phyloP scores from a whole-genome alignment of 2,888 invertebrate genomes.

The Epirrita christyi region DNA sequence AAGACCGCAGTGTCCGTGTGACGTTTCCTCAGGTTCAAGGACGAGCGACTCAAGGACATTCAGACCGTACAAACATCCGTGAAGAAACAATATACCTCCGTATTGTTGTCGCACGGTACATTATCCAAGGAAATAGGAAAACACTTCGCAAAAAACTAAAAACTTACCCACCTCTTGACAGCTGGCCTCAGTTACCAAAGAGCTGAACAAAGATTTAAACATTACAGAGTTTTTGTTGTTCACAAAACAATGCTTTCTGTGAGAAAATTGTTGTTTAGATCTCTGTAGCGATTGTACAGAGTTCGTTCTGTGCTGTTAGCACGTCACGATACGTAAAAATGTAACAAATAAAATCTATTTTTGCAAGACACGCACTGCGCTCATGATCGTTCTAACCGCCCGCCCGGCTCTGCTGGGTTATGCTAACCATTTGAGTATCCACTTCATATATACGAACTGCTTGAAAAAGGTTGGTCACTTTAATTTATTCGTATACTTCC shows the following conservation, averaged over 20 bases:
- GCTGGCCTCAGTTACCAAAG: conserved; percentile 86
- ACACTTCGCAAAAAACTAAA: conserved; percentile 47
- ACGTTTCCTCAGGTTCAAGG: conserved; percentile 69
- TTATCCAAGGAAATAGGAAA: conserved; percentile 1
- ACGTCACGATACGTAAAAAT: conserved; percentile 75
- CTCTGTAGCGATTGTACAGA: conserved; percentile 55
- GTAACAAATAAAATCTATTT: conserved; percentile 80
- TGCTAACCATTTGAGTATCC: conserved; percentile 42
- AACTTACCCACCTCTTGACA: conserved; percentile 92
- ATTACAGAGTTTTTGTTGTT: conserved; percentile 80
- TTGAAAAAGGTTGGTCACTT: conserved; percentile 14
- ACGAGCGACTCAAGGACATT: conserved; percentile 71
- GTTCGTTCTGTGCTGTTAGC: conserved; percentile 71
- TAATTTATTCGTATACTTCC: conserved; percentile 46
- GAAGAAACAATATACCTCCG: conserved; percentile 23
- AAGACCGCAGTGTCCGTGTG: conserved; percentile 50
- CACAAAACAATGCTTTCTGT: conserved; percentile 58
- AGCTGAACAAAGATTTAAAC: conserved; percentile 86
- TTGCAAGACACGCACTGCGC: conserved; percentile 71
- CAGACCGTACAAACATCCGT: conserved; percentile 32
- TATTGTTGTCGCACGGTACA: background rate
- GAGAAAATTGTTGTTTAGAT: conserved; percentile 59
- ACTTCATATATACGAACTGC: conserved; percentile 36
- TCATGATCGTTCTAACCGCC: conserved; percentile 60
- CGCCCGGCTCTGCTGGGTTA: conserved; percentile 62